Base-by-base conservation (phyloP, 2,113 vertebrate species). In the Dascyllus trimaculatus region DNA sequence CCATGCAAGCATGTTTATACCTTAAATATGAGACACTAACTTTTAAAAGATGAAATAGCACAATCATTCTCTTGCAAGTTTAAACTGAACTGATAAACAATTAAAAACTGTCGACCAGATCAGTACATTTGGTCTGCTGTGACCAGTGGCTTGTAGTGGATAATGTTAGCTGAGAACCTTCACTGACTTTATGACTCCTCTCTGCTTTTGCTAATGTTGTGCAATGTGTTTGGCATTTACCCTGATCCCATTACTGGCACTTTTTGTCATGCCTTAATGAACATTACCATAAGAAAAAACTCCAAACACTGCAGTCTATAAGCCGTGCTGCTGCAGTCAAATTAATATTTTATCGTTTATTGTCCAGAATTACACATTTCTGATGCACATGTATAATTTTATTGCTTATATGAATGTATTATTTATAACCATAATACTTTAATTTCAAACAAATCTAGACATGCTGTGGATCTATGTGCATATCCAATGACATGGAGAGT, bases 341-440 rank as follows among this genome's bases (percentile, higher is more conserved):
- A 75, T 63, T 21, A 52, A 11, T n/a, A 35, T 17, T 81, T 65
- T 73, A 80, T 76, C 49, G 11, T 48, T 78, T 17, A n/a, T 46
- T 7, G 11, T 75, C 11, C 43, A 46, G 35, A 25, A 22, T 32
- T 19, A 1, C 19, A 18, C 24, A 59, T 59, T 64, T 43, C 13
- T 29, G 5, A 40, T 45, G 46, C n/a, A 53, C 21, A 49, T 40
- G 9, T n/a, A 48, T 53, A 1, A n/a, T 51, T 19, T 25, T 19
- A 45, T 38, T 35, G 24, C 54, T 40, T 25, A 2, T 25, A 2
- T 58, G 14, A 38, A 35, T 68, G 54, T 4, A 22, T 49, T 54
- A 10, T 25, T 45, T 22, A 24, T 26, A 57, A 57, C 15, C 1
- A 13, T 22, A 17, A 69, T 5, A 26, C 11, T 65, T 25, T 24